phyloP scores from a whole-genome alignment of 2,888 invertebrate species.

The Dermolepida albohirtum region DNA sequence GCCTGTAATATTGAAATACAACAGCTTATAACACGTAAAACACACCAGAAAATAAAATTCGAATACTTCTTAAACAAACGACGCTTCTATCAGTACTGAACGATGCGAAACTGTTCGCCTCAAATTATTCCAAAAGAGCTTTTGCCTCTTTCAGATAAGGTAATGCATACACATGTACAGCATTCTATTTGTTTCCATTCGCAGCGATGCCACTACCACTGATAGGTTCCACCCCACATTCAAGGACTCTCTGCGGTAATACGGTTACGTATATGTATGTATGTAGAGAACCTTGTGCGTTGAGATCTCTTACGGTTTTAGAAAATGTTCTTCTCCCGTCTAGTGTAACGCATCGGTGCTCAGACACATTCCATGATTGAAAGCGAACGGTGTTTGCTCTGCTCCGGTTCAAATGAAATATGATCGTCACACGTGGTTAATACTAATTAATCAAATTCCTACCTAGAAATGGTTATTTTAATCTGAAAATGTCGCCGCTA shows the following conservation, averaged over 20 bases:
- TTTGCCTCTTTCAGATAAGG: slow-evolving; percentile 14
- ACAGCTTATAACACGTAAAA: not conserved
- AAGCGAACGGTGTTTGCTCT: slow-evolving; percentile 4
- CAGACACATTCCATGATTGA: slow-evolving; percentile 9
- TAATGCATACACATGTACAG: not conserved
- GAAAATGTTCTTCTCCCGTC: not conserved
- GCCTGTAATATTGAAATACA: slow-evolving; percentile 10
- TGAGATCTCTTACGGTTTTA: slow-evolving; percentile 24
- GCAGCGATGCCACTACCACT: slow-evolving; percentile 16
- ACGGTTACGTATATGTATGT: not conserved
- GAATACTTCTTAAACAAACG: slow-evolving; percentile 11
- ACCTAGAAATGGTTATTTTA: not conserved
- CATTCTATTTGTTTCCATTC: slow-evolving; percentile 18
- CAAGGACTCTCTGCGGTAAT: slow-evolving; percentile 26
- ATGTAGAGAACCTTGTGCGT: slow-evolving; percentile 28
- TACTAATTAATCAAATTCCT: slow-evolving; percentile 31
- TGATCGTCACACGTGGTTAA: slow-evolving; percentile 1
- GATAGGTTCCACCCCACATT: slow-evolving; percentile 23
- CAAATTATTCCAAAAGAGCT: slow-evolving; percentile 3
- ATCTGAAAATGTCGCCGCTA: not conserved
- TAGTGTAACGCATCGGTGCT: not conserved
- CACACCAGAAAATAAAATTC: not conserved
- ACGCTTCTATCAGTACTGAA: slow-evolving; percentile 5
- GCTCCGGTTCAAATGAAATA: slow-evolving; percentile 11
- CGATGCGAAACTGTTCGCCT: slow-evolving; percentile 7